Evolutionary conservation across 2,797 vertebrate species (phyloP).

Genomic region (Gobionotothen gibberifrons): DNA sequence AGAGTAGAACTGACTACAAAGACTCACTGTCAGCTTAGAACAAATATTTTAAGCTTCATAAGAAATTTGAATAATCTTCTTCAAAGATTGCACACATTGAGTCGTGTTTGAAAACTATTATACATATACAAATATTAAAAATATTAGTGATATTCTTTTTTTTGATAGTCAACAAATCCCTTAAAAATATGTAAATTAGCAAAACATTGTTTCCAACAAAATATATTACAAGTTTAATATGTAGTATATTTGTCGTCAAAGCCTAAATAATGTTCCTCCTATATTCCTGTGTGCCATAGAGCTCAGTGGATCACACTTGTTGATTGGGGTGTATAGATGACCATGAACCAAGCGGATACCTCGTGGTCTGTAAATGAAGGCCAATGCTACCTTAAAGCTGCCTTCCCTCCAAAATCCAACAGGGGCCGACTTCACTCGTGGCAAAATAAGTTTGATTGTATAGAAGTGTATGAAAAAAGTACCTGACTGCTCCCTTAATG

Average conservation of each 20-base stretch:
- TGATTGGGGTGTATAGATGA: not conserved
- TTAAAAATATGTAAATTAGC: too few relatives aligned
- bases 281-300: not conserved
- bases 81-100: not conserved
- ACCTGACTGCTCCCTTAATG: too few relatives aligned
- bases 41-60: constrained; percentile 34
- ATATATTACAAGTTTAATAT: not conserved
- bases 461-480: too few relatives aligned
- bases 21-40: not conserved
- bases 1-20: constrained; percentile 43
- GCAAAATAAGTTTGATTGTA: too few relatives aligned
- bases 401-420: too few relatives aligned
- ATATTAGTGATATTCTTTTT: not conserved
- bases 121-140: not conserved
- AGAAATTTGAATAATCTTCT: constrained; percentile 22
- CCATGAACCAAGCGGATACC: too few relatives aligned
- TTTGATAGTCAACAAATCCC: not conserved
- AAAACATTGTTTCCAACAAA: not conserved
- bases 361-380: too few relatives aligned
- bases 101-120: not conserved
- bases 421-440: too few relatives aligned
- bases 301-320: not conserved
- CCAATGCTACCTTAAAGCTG: too few relatives aligned
- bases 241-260: not conserved
- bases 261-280: not conserved